phyloP scores from a whole-genome alignment of 1,140 invertebrate genomes.

The Apis florea region DNA sequence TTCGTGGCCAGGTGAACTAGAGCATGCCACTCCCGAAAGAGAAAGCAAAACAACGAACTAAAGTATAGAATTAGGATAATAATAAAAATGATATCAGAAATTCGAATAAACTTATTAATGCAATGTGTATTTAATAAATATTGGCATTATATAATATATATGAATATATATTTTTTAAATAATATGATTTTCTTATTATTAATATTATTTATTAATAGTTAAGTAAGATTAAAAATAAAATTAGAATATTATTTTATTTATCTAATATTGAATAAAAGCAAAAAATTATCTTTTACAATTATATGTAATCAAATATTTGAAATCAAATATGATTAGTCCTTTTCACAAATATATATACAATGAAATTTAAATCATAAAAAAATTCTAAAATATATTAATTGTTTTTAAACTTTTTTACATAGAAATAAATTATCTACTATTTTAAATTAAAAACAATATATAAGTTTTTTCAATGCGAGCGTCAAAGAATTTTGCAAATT shows the following conservation, averaged over 20 bases:
- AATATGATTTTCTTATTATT: too few relatives aligned
- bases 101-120: slow-evolving; percentile 7
- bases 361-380: background rate
- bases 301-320: too few relatives aligned
- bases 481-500: slow-evolving; percentile 17
- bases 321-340: too few relatives aligned
- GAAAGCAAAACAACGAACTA: slow-evolving; percentile 80
- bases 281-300: too few relatives aligned
- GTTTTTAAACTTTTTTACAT: background rate
- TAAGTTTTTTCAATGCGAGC: background rate
- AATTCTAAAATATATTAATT: background rate
- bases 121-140: slow-evolving; percentile 1
- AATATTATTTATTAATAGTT: too few relatives aligned
- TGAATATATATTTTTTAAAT: too few relatives aligned
- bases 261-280: too few relatives aligned
- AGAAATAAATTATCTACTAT: too few relatives aligned
- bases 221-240: too few relatives aligned
- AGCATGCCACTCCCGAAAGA: slow-evolving; percentile 80
- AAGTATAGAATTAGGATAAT: slow-evolving; percentile 61
- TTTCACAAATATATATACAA: too few relatives aligned
- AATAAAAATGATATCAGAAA: slow-evolving; percentile 50
- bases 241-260: too few relatives aligned
- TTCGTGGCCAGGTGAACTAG: slow-evolving; percentile 74
- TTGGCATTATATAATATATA: background rate
- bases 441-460: too few relatives aligned